Evolutionary conservation across 2,888 invertebrate species (phyloP), one percentile per base, ranked within the genome.

Genomic region (Pogonocherus hispidulus): DNA sequence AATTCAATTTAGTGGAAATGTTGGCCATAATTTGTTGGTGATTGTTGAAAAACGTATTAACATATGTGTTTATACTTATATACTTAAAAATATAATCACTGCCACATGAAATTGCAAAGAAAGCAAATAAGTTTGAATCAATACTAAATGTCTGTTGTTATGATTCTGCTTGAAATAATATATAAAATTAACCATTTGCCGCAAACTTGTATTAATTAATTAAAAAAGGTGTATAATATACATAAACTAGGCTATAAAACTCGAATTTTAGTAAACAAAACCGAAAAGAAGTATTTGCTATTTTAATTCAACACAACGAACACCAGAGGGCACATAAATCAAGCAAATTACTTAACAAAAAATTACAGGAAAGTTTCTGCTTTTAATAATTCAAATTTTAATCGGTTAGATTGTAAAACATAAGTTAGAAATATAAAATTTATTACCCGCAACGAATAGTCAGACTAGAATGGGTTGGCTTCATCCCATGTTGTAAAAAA

Each of bases 381-480:
- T 20, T 20, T 56, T 56, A 56, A 56, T 56, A 56, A 56, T 56
- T 32, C 55, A 56, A 35, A 22, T 56, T 56, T 56, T 56, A 56
- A 56, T 37, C 41, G 55, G 55, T 56, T 37, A 37, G 19, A 19
- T 20, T 22, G 44, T 23, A 57, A 57, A 22, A 57, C 23, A 23
- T 16, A 57, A 46, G 23, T 46, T 44, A 22, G 14, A 20, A 3
- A 14, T 19, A 52, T 23, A 47, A 59, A 59, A 47, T 47, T 59
- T 49, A 51, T 1, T 51, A 8, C 22, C 14, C n/a, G 2, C 27
- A 27, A 41, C 41, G 14, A 41, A 41, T 41, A 41, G 41, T 4
- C 16, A 3, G n/a, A 2, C 41, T 3, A n/a, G n/a, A 14, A n/a
- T n/a, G 41, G 41, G 5, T 41, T 5, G 16, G 41, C n/a, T 41